Conservation (phyloP, 1,140 invertebrate species). For the Drosophila nannoptera region DNA sequence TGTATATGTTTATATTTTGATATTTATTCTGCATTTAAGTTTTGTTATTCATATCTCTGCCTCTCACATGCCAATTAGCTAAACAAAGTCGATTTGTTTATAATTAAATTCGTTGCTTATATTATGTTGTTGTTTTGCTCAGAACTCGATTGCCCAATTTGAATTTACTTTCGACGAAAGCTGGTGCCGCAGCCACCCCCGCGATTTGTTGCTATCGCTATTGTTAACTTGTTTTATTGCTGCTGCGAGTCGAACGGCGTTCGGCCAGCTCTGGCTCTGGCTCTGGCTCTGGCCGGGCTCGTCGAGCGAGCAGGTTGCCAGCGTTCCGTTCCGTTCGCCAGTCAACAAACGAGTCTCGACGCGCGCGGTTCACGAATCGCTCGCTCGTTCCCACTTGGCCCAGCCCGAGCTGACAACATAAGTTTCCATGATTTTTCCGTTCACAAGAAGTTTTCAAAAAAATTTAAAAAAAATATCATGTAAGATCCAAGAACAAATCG, state of each 20-base stretch:
- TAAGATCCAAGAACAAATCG: slow-evolving; percentile 5
- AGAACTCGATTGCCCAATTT: background rate
- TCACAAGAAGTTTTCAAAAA: slow-evolving; percentile 15
- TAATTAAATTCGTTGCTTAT: background rate
- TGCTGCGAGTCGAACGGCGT: slow-evolving; percentile 22
- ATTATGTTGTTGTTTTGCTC: background rate
- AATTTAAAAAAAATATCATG: slow-evolving; percentile 2
- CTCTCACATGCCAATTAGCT: background rate
- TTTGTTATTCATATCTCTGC: background rate
- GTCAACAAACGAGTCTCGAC: slow-evolving; percentile 62
- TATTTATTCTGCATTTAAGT: no score
- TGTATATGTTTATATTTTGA: no score
- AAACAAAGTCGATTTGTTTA: background rate
- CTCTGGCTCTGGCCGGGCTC: background rate
- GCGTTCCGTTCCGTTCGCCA: slow-evolving; percentile 20
- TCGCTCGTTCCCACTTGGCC: slow-evolving; percentile 20
- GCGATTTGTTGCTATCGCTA: background rate
- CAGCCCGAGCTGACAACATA: background rate
- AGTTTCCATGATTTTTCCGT: slow-evolving; percentile 2
- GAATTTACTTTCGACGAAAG: slow-evolving; percentile 8
- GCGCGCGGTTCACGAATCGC: slow-evolving; percentile 54
- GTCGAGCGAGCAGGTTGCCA: slow-evolving; percentile 47
- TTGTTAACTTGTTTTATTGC: slow-evolving; percentile 18
- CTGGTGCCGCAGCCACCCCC: background rate
- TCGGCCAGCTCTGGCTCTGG: no score